These are phyloP conservation scores for Aleiodes alternator DNA, from an alignment of 2,888 invertebrate genomes.

Conservation along the genomic window DNA sequence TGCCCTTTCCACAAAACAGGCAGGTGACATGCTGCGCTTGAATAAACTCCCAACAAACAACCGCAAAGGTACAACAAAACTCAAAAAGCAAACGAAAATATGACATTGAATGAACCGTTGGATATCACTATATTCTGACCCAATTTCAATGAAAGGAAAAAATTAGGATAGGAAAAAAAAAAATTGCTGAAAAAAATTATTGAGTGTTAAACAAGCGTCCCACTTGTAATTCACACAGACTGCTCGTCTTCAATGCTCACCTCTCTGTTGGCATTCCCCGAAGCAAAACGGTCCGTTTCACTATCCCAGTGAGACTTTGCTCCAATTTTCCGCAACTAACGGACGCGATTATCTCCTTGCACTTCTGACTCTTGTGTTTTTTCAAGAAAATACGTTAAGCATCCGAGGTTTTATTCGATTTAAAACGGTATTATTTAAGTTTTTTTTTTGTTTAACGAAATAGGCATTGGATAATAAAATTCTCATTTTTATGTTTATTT, in stretches of 20 bases:
- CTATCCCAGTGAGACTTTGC: constrained; percentile 41
- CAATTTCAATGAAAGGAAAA: constrained; percentile 29
- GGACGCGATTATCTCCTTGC: constrained; percentile 44
- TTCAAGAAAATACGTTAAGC: constrained; percentile 11
- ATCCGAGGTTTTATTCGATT: constrained; percentile 4
- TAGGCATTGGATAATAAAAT: too few species aligned
- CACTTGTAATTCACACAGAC: constrained; percentile 37
- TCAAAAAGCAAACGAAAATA: neutral
- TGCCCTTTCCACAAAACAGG: neutral
- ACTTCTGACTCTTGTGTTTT: constrained; percentile 14
- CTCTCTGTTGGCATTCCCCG: constrained; percentile 38
- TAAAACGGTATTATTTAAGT: constrained; percentile 1
- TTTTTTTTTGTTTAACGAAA: too few species aligned
- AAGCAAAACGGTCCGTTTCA: constrained; percentile 45
- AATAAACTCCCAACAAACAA: constrained; percentile 23
- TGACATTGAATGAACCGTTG: constrained; percentile 13
- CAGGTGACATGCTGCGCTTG: constrained; percentile 14
- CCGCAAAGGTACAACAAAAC: constrained; percentile 11
- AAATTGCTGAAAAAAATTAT: constrained; percentile 7
- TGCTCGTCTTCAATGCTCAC: constrained; percentile 35
- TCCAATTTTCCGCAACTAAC: constrained; percentile 53
- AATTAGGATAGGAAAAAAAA: neutral
- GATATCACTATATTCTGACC: constrained; percentile 20
- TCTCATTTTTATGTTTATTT: too few species aligned
- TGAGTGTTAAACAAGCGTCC: constrained; percentile 31